These are phyloP conservation scores for Miniopterus natalensis DNA, from an alignment of 2,113 vertebrate species.

Conservation along the genomic window DNA sequence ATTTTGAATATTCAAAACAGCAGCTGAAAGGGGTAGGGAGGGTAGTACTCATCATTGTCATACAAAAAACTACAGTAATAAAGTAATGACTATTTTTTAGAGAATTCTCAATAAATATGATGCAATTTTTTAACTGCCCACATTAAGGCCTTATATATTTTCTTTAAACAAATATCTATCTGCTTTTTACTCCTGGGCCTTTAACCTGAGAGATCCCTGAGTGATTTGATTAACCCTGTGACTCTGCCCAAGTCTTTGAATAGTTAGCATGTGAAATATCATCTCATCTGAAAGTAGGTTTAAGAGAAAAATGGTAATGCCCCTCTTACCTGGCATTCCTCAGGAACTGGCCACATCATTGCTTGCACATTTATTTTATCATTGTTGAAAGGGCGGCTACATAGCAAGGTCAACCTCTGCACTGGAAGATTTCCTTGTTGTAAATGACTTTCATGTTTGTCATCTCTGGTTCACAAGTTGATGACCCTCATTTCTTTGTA, in stretches of 20 bases:
- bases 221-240: slow-evolving; percentile 20
- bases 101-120: slow-evolving; percentile 68
- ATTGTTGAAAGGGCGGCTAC: background rate
- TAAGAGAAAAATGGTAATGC: background rate
- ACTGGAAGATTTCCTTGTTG: slow-evolving; percentile 32
- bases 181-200: slow-evolving; percentile 13
- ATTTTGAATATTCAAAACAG: background rate
- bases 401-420: slow-evolving; percentile 15
- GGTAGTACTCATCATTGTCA: slow-evolving; percentile 39
- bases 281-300: slow-evolving; percentile 4
- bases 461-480: slow-evolving; percentile 37
- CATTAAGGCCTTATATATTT: slow-evolving; percentile 50
- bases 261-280: slow-evolving; percentile 9
- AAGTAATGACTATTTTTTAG: slow-evolving; percentile 70
- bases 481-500: slow-evolving; percentile 48
- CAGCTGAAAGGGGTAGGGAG: slow-evolving; percentile 40
- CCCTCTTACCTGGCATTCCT: background rate
- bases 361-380: background rate
- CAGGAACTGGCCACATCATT: background rate
- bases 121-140: slow-evolving; percentile 67
- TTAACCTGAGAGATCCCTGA: slow-evolving; percentile 33
- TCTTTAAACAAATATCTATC: background rate
- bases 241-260: background rate
- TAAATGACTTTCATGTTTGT: slow-evolving; percentile 39
- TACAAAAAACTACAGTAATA: slow-evolving; percentile 47